These are phyloP conservation scores for Oriolus oriolus DNA, from an alignment of 2,113 vertebrate genomes.

Conservation along the genomic window DNA sequence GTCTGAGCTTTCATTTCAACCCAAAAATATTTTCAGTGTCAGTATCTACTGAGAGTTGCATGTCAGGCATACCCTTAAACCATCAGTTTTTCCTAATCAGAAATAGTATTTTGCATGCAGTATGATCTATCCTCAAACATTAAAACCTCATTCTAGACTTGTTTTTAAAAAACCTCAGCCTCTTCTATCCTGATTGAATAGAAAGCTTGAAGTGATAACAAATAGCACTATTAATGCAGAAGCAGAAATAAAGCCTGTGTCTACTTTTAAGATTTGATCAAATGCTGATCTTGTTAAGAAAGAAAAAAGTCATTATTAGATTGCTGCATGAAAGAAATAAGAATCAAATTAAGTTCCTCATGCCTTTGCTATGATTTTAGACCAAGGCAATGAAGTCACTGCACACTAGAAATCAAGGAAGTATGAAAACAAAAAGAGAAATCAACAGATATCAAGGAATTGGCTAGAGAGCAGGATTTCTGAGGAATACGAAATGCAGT, in stretches of 20 bases:
- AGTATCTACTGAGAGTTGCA: accelerated
- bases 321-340: neutral
- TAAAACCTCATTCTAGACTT: neutral
- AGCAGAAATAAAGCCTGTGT: neutral
- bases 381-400: neutral
- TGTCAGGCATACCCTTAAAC: neutral
- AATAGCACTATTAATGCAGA: neutral
- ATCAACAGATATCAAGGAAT: neutral
- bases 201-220: neutral
- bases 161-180: neutral
- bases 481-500: neutral
- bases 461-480: neutral
- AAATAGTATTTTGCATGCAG: neutral
- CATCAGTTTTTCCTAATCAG: neutral
- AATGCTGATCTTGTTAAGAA: neutral
- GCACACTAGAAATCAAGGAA: neutral
- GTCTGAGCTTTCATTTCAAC: neutral
- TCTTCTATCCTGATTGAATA: neutral
- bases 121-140: neutral
- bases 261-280: neutral
- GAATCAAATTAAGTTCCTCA: neutral
- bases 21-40: neutral
- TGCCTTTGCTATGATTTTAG: neutral
- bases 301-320: neutral
- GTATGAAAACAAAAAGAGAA: neutral